Conservation (phyloP, 2,888 invertebrate species). For the Agonopterix subpropinquella region DNA sequence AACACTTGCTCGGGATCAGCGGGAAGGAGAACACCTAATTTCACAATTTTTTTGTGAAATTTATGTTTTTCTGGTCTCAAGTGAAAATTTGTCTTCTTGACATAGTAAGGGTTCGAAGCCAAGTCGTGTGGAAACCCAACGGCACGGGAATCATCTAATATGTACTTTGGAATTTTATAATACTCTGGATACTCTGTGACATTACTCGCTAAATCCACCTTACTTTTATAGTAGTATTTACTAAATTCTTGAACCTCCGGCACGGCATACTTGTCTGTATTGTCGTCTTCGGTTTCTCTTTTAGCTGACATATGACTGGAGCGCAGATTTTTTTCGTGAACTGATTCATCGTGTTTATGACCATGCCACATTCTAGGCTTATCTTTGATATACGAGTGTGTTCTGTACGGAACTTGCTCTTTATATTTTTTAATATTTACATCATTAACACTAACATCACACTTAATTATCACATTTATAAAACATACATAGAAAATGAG, state of each 20-base stretch:
- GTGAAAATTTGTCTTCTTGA: conserved; percentile 59
- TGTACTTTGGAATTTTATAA: conserved; percentile 21
- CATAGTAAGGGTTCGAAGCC: conserved; percentile 45
- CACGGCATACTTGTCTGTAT: conserved; percentile 34
- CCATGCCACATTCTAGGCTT: conserved; percentile 32
- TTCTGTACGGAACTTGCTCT: conserved; percentile 21
- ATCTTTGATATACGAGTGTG: conserved; percentile 27
- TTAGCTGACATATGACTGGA: conserved; percentile 34
- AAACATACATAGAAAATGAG: conserved; percentile 57
- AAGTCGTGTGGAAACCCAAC: conserved; percentile 59
- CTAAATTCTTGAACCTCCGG: conserved; percentile 35
- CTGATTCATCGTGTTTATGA: conserved; percentile 33
- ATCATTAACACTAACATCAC: conserved; percentile 66
- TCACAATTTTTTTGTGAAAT: conserved; percentile 66
- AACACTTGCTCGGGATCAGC: conserved; percentile 77
- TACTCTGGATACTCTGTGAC: conserved; percentile 32
- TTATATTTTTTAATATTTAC: conserved; percentile 40
- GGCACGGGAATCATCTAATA: conserved; percentile 41
- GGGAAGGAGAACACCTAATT: conserved; percentile 80
- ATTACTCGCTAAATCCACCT: conserved; percentile 32
- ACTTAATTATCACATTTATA: conserved; percentile 67
- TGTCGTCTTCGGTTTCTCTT: conserved; percentile 36
- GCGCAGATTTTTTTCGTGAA: conserved; percentile 28
- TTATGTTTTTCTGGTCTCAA: conserved; percentile 49
- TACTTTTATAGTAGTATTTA: conserved; percentile 49